A percentile compares a stretch with the other conserved stretches of the same genome.
These are phyloP conservation scores for Buphagus erythrorhynchus DNA, from an alignment of 2,797 vertebrate species.

Conservation along the genomic window DNA sequence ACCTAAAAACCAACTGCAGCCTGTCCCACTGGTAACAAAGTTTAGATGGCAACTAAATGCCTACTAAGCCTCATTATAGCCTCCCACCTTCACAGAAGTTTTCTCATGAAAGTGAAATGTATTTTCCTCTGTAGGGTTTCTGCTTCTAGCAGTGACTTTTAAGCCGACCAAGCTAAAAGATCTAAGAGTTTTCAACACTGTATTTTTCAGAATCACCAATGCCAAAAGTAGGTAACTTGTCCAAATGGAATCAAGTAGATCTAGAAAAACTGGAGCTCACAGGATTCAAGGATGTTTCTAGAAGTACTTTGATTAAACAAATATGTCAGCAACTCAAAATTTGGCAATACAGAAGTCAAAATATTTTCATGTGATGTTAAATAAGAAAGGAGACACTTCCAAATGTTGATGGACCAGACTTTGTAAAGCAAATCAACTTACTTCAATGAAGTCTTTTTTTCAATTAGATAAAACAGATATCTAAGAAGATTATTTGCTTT, in stretches of 20 bases:
- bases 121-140: background rate
- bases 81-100: background rate
- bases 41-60: background rate
- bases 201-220: background rate
- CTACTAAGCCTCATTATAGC: background rate
- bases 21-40: background rate
- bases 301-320: background rate
- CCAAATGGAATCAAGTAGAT: background rate
- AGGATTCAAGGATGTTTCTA: background rate
- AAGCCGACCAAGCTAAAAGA: background rate
- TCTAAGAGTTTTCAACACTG: accelerated
- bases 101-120: background rate
- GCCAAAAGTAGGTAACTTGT: background rate
- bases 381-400: background rate
- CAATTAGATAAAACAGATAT: background rate
- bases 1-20: background rate
- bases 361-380: background rate
- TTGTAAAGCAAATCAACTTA: background rate
- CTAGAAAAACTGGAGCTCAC: background rate
- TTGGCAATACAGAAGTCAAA: background rate
- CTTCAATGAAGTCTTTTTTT: background rate
- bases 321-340: background rate
- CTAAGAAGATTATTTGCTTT: background rate
- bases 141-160: background rate
- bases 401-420: background rate